Conservation (phyloP, 2,797 vertebrate genomes). For the Acipenser ruthenus region DNA sequence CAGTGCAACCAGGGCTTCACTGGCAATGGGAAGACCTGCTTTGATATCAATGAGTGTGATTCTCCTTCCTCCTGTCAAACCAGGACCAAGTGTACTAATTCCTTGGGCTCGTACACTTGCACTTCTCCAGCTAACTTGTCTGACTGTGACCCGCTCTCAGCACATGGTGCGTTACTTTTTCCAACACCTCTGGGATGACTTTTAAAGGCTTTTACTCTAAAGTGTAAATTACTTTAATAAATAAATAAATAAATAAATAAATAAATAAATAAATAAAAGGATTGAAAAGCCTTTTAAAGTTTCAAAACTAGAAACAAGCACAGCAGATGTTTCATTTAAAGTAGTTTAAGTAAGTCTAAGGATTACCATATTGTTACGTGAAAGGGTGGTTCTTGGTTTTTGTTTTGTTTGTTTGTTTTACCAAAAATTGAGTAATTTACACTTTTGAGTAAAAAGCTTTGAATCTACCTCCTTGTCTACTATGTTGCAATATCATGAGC, state of each 20-base stretch:
- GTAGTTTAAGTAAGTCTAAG: no score
- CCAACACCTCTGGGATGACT: not conserved
- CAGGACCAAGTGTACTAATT: conserved; percentile 49
- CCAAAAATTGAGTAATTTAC: no score
- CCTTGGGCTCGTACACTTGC: conserved; percentile 56
- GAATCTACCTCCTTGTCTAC: no score
- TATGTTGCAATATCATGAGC: no score
- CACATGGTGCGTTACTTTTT: conserved; percentile 47
- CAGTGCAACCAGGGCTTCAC: conserved; percentile 54
- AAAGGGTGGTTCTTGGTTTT: no score
- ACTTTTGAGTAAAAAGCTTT: no score
- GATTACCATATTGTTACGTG: no score
- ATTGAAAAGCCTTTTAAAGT: not conserved
- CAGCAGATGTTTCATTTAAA: no score
- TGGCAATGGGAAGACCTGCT: conserved; percentile 46
- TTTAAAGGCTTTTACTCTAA: no score
- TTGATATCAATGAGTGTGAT: conserved; percentile 59
- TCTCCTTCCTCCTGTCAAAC: conserved; percentile 36
- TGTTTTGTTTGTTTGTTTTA: no score
- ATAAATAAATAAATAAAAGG: not conserved
- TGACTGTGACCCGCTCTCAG: conserved; percentile 31
- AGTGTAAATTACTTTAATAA: not conserved
- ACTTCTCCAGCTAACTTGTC: conserved; percentile 38
- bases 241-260: not conserved
- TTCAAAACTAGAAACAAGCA: no score